phyloP scores from a whole-genome alignment of 2,797 vertebrate species.

The Xerus rutilus region DNA sequence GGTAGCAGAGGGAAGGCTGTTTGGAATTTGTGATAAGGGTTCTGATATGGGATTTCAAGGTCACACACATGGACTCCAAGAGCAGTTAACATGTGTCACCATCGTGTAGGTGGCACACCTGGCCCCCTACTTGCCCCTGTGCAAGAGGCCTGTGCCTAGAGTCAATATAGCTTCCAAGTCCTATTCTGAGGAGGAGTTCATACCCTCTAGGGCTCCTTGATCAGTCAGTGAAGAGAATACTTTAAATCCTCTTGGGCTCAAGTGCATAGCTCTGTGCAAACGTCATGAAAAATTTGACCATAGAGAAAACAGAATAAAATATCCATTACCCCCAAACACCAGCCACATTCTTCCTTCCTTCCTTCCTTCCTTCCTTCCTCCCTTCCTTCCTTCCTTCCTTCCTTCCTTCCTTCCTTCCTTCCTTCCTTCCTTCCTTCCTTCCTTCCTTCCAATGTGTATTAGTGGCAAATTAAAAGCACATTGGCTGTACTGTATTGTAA shows the following conservation, averaged over 20 bases:
- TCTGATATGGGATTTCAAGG: background rate
- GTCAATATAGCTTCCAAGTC: background rate
- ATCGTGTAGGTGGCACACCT: background rate
- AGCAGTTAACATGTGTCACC: background rate
- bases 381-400: too few species aligned
- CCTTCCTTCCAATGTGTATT: background rate
- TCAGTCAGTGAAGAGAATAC: background rate
- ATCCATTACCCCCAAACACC: background rate
- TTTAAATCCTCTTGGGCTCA: background rate
- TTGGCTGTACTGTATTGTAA: background rate
- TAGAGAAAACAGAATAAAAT: conserved; percentile 5
- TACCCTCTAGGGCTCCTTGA: background rate
- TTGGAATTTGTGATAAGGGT: background rate
- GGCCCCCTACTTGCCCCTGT: background rate
- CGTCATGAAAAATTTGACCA: background rate
- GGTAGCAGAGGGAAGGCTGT: background rate
- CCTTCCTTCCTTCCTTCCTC: too few species aligned
- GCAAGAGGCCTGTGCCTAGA: background rate
- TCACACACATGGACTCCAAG: background rate
- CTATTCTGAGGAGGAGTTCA: background rate
- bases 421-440: too few species aligned
- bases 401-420: too few species aligned
- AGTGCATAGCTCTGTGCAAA: background rate
- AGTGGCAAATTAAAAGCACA: background rate
- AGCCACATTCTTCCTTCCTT: background rate